Evolutionary conservation across 2,888 invertebrate species (phyloP).

Genomic region (Lithosia quadra): DNA sequence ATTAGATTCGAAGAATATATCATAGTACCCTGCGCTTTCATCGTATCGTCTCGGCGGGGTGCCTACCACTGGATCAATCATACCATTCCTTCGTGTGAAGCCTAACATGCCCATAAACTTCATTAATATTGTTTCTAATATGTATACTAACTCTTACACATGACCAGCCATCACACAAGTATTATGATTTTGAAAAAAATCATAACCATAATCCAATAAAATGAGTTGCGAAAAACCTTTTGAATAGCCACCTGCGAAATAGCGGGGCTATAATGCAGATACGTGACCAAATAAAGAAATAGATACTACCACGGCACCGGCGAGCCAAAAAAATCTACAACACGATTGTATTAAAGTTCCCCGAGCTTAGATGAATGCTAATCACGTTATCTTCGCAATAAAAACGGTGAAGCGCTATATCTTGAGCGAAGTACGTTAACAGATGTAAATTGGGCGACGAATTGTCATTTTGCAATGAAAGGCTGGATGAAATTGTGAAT

Average conservation of each 20-base stretch:
- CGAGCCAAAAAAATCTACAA: conserved; percentile 23
- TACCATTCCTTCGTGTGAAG: too few relatives aligned
- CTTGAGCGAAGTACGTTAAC: conserved; percentile 27
- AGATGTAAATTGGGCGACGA: conserved; percentile 30
- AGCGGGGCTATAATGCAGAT: conserved; percentile 20
- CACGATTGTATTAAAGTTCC: conserved; percentile 28
- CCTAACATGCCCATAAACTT: too few relatives aligned
- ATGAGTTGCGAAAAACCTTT: conserved; percentile 18
- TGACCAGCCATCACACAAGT: too few relatives aligned
- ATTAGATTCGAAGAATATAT: too few relatives aligned
- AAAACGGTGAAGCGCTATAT: conserved; percentile 27
- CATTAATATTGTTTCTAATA: too few relatives aligned
- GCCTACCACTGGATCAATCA: too few relatives aligned
- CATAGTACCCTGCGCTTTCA: too few relatives aligned
- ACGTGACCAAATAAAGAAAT: conserved; percentile 38
- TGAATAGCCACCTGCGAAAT: conserved; percentile 28
- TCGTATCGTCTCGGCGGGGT: too few relatives aligned
- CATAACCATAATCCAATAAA: background rate
- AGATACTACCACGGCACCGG: background rate
- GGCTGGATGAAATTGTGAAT: background rate
- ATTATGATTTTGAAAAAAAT: background rate
- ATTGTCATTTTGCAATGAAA: conserved; percentile 25
- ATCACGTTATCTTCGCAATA: conserved; percentile 29
- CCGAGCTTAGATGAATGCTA: conserved; percentile 31
- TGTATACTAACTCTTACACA: too few relatives aligned